Evolutionary conservation across 2,797 vertebrate genomes (phyloP).

Genomic region (Orestias chungarensis): DNA sequence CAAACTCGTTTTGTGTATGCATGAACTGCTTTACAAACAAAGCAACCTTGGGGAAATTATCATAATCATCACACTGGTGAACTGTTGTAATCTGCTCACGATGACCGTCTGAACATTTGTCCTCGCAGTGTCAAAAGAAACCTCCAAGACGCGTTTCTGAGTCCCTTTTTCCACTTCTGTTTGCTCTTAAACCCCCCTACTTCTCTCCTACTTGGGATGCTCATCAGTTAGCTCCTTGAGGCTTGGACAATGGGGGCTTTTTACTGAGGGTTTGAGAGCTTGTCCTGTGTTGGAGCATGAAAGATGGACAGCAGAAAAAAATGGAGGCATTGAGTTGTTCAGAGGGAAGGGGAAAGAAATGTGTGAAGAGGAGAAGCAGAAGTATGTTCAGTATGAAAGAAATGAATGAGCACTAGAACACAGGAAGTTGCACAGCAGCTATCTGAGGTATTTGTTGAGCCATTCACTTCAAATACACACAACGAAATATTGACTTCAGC

Average conservation of each 20-base stretch:
- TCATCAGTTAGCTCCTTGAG: slow-evolving; percentile 54
- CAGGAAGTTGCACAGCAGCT: slow-evolving; percentile 42
- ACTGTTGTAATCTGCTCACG: slow-evolving; percentile 55
- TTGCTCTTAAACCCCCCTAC: background rate
- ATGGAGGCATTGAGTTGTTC: slow-evolving; percentile 75
- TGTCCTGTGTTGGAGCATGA: slow-evolving; percentile 72
- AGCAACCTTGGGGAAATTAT: slow-evolving; percentile 57
- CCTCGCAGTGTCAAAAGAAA: slow-evolving; percentile 34
- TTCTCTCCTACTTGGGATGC: slow-evolving; percentile 57
- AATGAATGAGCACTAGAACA: slow-evolving; percentile 62
- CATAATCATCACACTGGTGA: slow-evolving; percentile 55
- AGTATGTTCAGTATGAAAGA: slow-evolving; percentile 58
- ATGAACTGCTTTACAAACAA: slow-evolving; percentile 41
- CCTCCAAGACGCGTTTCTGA: slow-evolving; percentile 37
- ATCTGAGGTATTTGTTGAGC: slow-evolving; percentile 27
- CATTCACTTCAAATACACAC: slow-evolving; percentile 38
- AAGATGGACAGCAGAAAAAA: slow-evolving; percentile 79
- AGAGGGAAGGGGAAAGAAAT: slow-evolving; percentile 11
- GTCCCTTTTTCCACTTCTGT: slow-evolving; percentile 3
- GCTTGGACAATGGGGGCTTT: slow-evolving; percentile 78
- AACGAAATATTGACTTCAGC: too few species aligned
- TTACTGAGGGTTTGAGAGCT: slow-evolving; percentile 67
- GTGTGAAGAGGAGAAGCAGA: slow-evolving; percentile 60
- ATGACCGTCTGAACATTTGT: slow-evolving; percentile 53
- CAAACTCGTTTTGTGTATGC: slow-evolving; percentile 44